A percentile compares a stretch with the other conserved stretches of the same genome.
Evolutionary conservation across 2,113 vertebrate genomes (phyloP).

Genomic region (Salminus brasiliensis): DNA sequence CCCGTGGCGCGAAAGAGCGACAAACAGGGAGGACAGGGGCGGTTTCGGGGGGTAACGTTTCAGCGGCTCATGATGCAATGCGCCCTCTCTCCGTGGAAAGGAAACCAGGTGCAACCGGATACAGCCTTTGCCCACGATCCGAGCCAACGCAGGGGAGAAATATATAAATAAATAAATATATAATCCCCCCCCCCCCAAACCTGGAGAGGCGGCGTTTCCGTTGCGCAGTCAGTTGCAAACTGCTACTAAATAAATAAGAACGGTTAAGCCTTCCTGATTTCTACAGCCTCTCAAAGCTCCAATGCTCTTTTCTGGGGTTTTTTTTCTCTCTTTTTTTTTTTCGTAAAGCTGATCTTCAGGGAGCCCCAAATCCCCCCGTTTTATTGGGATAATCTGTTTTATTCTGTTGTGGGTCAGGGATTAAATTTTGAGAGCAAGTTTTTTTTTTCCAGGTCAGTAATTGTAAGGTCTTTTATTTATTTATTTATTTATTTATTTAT

Average conservation of each 20-base stretch:
- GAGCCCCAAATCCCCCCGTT: background rate
- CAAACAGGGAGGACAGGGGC: background rate
- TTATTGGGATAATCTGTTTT: background rate
- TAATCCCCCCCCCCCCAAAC: background rate
- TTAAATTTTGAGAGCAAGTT: background rate
- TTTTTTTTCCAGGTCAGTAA: background rate
- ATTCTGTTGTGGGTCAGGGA: background rate
- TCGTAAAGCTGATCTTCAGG: background rate
- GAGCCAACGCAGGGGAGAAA: background rate
- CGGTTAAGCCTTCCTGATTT: background rate
- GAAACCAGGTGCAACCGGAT: background rate
- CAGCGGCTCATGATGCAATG: slow-evolving; percentile 2
- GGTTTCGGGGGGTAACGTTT: background rate
- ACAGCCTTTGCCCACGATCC: background rate
- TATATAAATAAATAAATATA: background rate
- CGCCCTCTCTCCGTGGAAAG: background rate
- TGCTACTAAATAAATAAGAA: background rate
- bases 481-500: too few species aligned
- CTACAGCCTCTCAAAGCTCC: background rate
- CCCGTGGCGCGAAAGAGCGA: slow-evolving; percentile 42
- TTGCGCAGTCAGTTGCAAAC: background rate
- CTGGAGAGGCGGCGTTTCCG: background rate
- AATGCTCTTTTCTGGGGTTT: background rate
- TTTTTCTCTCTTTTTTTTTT: background rate
- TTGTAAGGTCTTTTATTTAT: background rate